Conservation (phyloP, 2,797 vertebrate species). For the Gymnothorax reevesii region DNA sequence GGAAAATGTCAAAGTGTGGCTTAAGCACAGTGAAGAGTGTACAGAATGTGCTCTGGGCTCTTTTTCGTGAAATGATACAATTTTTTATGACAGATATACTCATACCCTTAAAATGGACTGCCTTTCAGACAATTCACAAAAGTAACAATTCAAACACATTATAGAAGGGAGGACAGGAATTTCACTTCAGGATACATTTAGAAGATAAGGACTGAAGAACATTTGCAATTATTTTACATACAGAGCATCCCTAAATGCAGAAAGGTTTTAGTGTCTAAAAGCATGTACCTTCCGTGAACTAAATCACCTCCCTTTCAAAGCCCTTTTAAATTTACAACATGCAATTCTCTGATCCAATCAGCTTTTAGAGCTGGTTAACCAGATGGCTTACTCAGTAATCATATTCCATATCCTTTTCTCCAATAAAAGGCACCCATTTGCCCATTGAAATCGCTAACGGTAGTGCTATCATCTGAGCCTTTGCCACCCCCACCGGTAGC, state of each 20-base stretch:
- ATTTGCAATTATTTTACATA: conserved; percentile 50
- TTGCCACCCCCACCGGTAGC: background rate
- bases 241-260: conserved; percentile 33
- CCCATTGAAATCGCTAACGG: background rate
- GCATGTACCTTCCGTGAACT: background rate
- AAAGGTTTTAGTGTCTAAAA: background rate
- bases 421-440: background rate
- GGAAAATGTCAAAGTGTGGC: conserved; percentile 60
- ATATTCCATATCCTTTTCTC: background rate
- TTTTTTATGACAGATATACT: conserved; percentile 65
- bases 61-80: conserved; percentile 62
- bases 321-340: background rate
- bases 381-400: background rate
- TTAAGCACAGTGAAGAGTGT: conserved; percentile 62
- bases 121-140: conserved; percentile 68
- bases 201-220: conserved; percentile 61
- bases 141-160: conserved; percentile 70
- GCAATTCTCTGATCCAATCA: background rate
- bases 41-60: conserved; percentile 63
- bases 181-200: conserved; percentile 72
- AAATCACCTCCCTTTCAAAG: background rate
- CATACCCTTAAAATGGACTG: conserved; percentile 72
- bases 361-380: background rate
- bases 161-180: conserved; percentile 30
- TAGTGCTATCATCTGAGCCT: background rate